Percentiles rank a stretch among this genome's conserved stretches.
These are phyloP conservation scores for Odontesthes bonariensis DNA, from an alignment of 2,113 vertebrate species.

Conservation along the genomic window DNA sequence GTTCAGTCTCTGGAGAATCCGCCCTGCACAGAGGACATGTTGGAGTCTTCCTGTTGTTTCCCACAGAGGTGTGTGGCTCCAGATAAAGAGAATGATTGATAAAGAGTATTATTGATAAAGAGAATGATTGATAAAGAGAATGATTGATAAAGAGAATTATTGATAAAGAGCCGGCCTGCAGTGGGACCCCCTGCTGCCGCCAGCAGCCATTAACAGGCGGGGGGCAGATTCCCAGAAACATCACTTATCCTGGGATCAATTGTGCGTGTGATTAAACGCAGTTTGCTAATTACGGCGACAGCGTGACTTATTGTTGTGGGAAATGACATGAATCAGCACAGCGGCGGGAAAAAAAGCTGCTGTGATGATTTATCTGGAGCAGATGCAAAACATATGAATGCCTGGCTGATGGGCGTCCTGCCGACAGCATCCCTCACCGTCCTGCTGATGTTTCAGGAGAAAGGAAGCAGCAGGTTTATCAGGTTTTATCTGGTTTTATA, in stretches of 20 bases:
- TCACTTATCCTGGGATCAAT: slow-evolving; percentile 71
- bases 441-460: slow-evolving; percentile 59
- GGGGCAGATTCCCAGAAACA: slow-evolving; percentile 48
- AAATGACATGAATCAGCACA: slow-evolving; percentile 64
- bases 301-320: slow-evolving; percentile 71
- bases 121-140: slow-evolving; percentile 45
- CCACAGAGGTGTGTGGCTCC: slow-evolving; percentile 16
- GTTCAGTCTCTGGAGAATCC: slow-evolving; percentile 23
- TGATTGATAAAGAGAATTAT: slow-evolving; percentile 42
- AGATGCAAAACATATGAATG: slow-evolving; percentile 68
- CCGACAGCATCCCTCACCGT: slow-evolving; percentile 48
- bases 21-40: slow-evolving; percentile 26
- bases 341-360: slow-evolving; percentile 36
- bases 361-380: slow-evolving; percentile 65
- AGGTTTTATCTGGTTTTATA: too few species aligned
- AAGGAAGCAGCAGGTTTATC: too few species aligned
- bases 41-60: slow-evolving; percentile 13
- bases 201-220: slow-evolving; percentile 46
- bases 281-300: slow-evolving; percentile 73
- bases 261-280: slow-evolving; percentile 73
- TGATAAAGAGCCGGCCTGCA: slow-evolving; percentile 26
- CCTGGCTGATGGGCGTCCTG: slow-evolving; percentile 63
- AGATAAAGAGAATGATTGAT: slow-evolving; percentile 50
- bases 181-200: slow-evolving; percentile 6
- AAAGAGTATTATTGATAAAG: slow-evolving; percentile 46